Base-by-base conservation (phyloP, 2,888 invertebrate genomes). In the Volucella bombylans region DNA sequence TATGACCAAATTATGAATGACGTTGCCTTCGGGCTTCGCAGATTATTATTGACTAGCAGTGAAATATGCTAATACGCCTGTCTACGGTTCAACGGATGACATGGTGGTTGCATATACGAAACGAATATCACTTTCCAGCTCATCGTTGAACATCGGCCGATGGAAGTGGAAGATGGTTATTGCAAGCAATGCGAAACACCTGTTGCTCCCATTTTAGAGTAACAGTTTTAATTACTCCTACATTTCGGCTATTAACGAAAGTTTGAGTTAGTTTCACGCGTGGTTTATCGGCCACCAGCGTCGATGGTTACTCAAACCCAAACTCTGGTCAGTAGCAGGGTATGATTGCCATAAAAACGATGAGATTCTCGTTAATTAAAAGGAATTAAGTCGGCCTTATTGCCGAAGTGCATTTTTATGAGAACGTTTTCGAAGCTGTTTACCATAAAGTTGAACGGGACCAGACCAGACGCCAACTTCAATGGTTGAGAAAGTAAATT, bases 351-450 rank as follows among this genome's bases (percentile, higher is more conserved):
- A 50, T 54, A 47, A 68, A 61, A 15, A 54, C 71, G 64, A 65
- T 74, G 64, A 83, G 64, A 76, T 77, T 72, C 76, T 80, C 50
- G 62, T 81, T 76, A 85, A 80, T 85, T 80, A 80, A 71, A 47
- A 72, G 57, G 59, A 74, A 85, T 52, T 31, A 76, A 77, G 61
- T 85, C 72, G 64, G 81, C 81, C 85, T 81, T 80, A 80, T 76
- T 74, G 80, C 74, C 62, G 71, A 81, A 85, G 76, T 81, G 85
- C 85, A 85, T 81, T 85, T 85, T 85, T 85, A 85, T 85, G 83
- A 65, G 41, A 69, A 64, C 52, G 64, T 69, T 78, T 59, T 38
- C 31, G 64, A 38, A 31, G 52, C 65, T 67, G 76, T 77, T 68
- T 67, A 61, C 76, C 83, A 80, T 85, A 80, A 80, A 85, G 65